A percentile compares a stretch with the other conserved stretches of the same genome.
phyloP scores from a whole-genome alignment of 2,888 invertebrate genomes.

The Zygaena filipendulae region DNA sequence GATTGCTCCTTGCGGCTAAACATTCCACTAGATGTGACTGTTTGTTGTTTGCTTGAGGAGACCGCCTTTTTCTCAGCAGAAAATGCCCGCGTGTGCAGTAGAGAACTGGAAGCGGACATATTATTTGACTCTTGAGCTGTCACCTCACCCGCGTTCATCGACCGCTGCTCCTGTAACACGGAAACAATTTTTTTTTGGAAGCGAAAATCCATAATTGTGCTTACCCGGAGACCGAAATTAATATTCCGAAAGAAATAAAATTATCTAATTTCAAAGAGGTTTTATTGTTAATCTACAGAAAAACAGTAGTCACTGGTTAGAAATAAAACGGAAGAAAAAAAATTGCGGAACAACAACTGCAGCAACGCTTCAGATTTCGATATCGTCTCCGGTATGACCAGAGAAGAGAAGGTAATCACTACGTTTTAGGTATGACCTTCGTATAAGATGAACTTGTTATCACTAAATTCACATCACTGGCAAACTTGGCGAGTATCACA shows the following conservation, averaged over 20 bases:
- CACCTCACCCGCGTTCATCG: slow-evolving; percentile 84
- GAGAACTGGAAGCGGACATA: slow-evolving; percentile 84
- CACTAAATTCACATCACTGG: slow-evolving; percentile 29
- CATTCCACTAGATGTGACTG: slow-evolving; percentile 81
- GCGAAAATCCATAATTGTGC: too few species aligned
- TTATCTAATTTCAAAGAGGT: too few species aligned
- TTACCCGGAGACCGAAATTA: too few species aligned
- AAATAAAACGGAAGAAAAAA: too few species aligned
- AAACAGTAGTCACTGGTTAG: neutral
- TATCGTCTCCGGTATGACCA: too few species aligned
- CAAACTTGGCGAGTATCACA: slow-evolving; percentile 22
- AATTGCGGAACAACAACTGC: too few species aligned
- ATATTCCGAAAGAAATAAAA: too few species aligned
- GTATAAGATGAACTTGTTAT: slow-evolving; percentile 34
- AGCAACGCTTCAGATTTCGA: too few species aligned
- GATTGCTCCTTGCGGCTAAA: slow-evolving; percentile 77
- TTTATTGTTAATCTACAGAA: too few species aligned
- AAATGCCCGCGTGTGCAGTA: slow-evolving; percentile 86
- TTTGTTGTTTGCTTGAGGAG: slow-evolving; percentile 80
- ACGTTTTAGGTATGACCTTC: too few species aligned
- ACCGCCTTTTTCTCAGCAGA: slow-evolving; percentile 84
- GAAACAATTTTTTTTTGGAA: slow-evolving; percentile 15
- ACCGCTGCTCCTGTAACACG: slow-evolving; percentile 80
- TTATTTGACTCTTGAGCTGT: slow-evolving; percentile 88
- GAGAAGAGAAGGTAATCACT: too few species aligned